phyloP scores from a whole-genome alignment of 92 coral and sea anemone species.

The Plumapathes pennacea region DNA sequence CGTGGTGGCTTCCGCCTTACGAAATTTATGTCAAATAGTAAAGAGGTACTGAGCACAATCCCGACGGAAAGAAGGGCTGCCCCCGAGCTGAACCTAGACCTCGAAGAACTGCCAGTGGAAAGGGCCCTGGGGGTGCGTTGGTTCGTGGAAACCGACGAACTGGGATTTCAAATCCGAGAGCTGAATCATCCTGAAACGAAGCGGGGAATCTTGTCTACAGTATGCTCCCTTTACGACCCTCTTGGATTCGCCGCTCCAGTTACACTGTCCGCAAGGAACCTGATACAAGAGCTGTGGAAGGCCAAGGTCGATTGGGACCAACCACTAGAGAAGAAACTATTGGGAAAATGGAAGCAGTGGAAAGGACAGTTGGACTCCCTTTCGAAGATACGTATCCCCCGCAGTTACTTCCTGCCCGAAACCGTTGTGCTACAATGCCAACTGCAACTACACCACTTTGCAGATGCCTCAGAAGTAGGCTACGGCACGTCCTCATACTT shows the following conservation, averaged over 20 bases:
- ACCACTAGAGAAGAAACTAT: constrained; percentile 12
- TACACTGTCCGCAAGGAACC: constrained; percentile 25
- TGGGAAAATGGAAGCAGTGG: constrained; percentile 37
- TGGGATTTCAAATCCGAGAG: constrained; percentile 35
- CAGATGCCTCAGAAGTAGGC: constrained; percentile 54
- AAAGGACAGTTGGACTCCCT: constrained; percentile 34
- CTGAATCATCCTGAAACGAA: constrained; percentile 54
- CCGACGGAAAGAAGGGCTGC: constrained; percentile 10
- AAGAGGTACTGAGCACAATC: constrained; percentile 20
- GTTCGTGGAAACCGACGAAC: constrained; percentile 35
- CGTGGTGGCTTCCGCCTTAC: constrained; percentile 52
- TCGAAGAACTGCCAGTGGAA: constrained; percentile 42
- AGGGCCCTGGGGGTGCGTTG: constrained; percentile 48
- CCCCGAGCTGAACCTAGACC: constrained; percentile 30
- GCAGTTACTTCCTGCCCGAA: constrained; percentile 38
- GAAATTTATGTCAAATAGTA: constrained; percentile 31
- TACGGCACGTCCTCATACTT: constrained; percentile 47
- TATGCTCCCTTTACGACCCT: constrained; percentile 63
- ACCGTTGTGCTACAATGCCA: constrained; percentile 12
- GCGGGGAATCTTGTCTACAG: constrained; percentile 55
- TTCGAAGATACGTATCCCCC: constrained; percentile 34
- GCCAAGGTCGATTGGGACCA: constrained; percentile 49
- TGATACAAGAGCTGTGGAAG: constrained; percentile 59
- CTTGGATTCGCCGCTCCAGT: constrained; percentile 63
- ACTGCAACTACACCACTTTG: constrained; percentile 48